Evolutionary conservation across 2,797 vertebrate species (phyloP), one percentile per base, ranked within the genome.

Genomic region (Loriculus beryllinus): DNA sequence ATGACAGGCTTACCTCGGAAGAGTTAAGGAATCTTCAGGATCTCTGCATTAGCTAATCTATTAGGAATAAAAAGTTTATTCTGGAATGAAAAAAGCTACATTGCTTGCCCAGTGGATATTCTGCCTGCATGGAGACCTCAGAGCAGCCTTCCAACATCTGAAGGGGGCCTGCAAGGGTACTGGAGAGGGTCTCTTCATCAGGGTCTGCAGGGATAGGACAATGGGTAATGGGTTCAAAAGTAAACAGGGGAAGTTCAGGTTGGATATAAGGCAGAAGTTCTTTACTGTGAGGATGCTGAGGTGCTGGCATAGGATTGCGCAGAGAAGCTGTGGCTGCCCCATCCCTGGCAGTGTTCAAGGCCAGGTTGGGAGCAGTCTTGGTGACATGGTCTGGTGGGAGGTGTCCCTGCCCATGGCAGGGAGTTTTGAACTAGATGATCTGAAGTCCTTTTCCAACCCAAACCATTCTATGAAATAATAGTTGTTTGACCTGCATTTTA

Each of bases 11-110:
- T 39, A 45, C 51, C 86, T 85, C 63, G 48, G 52, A 86, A 45
- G 21, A 71, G 16, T 47, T 87, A 45, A 77, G n/a, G 26, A 88
- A 29, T 78, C 39, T 74, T 91, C 35, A 81, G 68, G 35, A 63
- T 82, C 79, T 91, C 45, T 56, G 26, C 17, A 49, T 88, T 89
- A 59, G 72, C 37, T 74, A 47, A 60, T 87, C 82, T 16, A 57
- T 91, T 80, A 69, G 37, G 47, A 63, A 52, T 83, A 80, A 94
- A 90, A 74, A 85, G 82, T 43, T 93, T 96, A 89, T 91, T 74
- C 14, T 64, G 29, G 9, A 76, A 40, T 76, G 7, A 14, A n/a
- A 43, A 23, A 62, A 18, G 59, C 14, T 68, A 49, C 3, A 3
- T 63, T 72, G 69, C 56, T 68, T 60, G 39, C 21, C 54, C 57